These are phyloP conservation scores for Drosophila pegasa DNA, from an alignment of 2,888 invertebrate genomes.

Conservation along the genomic window DNA sequence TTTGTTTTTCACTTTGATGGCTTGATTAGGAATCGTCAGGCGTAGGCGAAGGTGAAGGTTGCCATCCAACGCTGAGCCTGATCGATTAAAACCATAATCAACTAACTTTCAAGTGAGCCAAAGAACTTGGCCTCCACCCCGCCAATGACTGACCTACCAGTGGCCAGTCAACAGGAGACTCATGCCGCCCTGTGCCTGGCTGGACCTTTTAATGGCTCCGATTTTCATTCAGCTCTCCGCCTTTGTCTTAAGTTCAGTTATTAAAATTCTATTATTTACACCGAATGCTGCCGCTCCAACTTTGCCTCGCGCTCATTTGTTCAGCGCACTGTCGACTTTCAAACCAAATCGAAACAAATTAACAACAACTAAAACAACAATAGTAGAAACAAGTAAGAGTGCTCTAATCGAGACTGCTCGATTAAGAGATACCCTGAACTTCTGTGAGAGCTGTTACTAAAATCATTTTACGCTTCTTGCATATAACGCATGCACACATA, in stretches of 20 bases:
- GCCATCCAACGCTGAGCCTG: conserved; percentile 45
- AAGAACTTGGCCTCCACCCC: conserved; percentile 1
- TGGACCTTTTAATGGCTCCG: conserved; percentile 11
- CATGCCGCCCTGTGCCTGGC: neutral
- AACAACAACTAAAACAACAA: conserved; percentile 23
- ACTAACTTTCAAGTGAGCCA: conserved; percentile 64
- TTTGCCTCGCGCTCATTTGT: conserved; percentile 28
- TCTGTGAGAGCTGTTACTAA: too few species aligned
- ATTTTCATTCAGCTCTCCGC: conserved; percentile 21
- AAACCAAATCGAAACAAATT: conserved; percentile 43
- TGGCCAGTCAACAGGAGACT: neutral
- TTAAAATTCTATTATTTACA: conserved; percentile 69
- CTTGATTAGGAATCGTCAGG: conserved; percentile 56
- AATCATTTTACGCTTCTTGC: too few species aligned
- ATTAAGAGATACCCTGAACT: too few species aligned
- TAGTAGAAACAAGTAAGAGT: neutral
- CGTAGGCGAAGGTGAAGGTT: neutral
- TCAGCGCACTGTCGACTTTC: conserved; percentile 20
- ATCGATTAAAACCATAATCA: conserved; percentile 76
- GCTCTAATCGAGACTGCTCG: too few species aligned
- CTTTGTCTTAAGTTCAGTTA: conserved; percentile 50
- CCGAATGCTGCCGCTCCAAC: conserved; percentile 12
- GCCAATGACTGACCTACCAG: too few species aligned
- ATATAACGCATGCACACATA: too few species aligned
- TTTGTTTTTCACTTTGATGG: conserved; percentile 45